These are phyloP conservation scores for Phylloscopus whistleri DNA, from an alignment of 2,113 vertebrate species.

Conservation along the genomic window DNA sequence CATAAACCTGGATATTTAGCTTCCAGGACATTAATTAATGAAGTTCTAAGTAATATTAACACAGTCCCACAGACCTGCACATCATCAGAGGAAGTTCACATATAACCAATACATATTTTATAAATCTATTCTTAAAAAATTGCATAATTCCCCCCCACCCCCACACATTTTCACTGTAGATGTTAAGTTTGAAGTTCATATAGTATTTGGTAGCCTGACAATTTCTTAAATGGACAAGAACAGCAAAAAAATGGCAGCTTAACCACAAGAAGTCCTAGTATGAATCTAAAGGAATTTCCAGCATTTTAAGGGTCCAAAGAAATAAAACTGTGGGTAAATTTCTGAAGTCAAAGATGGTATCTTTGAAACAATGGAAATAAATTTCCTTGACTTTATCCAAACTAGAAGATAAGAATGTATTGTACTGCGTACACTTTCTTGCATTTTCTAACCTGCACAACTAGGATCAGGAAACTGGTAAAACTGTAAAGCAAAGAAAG, in stretches of 20 bases:
- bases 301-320: background rate
- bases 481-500: background rate
- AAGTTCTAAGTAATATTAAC: background rate
- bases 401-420: background rate
- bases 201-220: background rate
- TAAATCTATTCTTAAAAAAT: background rate
- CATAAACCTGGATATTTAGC: background rate
- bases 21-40: background rate
- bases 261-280: background rate
- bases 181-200: background rate
- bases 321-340: background rate
- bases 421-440: background rate
- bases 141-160: rapidly evolving
- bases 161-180: background rate
- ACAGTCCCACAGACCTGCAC: background rate
- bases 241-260: background rate
- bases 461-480: background rate
- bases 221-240: background rate
- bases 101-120: background rate
- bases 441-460: background rate
- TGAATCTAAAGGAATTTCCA: background rate
- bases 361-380: background rate
- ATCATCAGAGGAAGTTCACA: background rate
- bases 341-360: background rate
- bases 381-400: background rate